These are phyloP conservation scores for Lutraria rhynchaena DNA, from an alignment of 1,140 invertebrate genomes.

Conservation along the genomic window DNA sequence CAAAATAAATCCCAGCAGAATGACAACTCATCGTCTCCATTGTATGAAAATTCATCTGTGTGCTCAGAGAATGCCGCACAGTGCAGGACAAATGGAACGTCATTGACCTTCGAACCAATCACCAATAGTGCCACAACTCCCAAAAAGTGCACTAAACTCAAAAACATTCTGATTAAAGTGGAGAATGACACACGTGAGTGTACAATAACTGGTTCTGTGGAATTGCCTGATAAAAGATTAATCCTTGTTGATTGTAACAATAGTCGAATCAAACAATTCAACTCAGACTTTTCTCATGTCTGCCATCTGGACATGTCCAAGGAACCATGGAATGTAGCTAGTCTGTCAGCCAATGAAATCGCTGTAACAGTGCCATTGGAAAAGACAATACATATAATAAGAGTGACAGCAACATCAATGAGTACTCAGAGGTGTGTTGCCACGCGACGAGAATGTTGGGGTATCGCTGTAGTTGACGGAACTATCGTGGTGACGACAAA, in stretches of 20 bases:
- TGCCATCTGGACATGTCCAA: constrained; percentile 44
- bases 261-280: constrained; percentile 44
- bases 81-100: background rate
- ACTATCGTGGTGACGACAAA: constrained; percentile 47
- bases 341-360: constrained; percentile 38
- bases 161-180: constrained; percentile 21
- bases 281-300: constrained; percentile 20
- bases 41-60: constrained; percentile 40
- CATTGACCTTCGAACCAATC: constrained; percentile 20
- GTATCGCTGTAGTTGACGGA: constrained; percentile 41
- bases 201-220: constrained; percentile 52
- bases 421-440: constrained; percentile 40
- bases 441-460: constrained; percentile 49
- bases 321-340: constrained; percentile 55
- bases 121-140: constrained; percentile 8
- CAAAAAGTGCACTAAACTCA: constrained; percentile 36
- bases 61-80: constrained; percentile 5
- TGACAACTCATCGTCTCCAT: background rate
- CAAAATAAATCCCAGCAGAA: background rate
- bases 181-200: constrained; percentile 45
- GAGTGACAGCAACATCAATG: constrained; percentile 31
- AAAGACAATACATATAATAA: constrained; percentile 52
- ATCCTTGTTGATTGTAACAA: constrained; percentile 53
- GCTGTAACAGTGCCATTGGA: constrained; percentile 54
- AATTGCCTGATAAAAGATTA: constrained; percentile 34